Evolutionary conservation across 2,797 vertebrate species (phyloP).

Genomic region (Glyptemys insculpta): DNA sequence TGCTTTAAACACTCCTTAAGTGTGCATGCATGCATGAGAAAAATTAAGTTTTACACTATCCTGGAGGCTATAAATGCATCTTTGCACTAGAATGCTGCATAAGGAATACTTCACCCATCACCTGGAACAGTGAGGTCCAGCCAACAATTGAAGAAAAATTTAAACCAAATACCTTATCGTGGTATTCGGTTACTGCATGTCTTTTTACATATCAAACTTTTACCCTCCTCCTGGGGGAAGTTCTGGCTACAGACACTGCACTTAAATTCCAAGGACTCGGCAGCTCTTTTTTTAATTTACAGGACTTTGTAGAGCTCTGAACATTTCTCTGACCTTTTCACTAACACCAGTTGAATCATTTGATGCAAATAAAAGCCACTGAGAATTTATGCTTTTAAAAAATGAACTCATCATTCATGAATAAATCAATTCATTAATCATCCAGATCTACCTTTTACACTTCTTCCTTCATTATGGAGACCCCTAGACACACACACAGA

Average conservation of each 20-base stretch:
- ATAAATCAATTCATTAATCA: background rate
- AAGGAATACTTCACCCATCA: background rate
- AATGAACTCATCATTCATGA: background rate
- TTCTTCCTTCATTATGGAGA: background rate
- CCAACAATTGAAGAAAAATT: background rate
- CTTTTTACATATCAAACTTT: background rate
- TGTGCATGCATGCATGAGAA: background rate
- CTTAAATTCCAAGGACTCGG: background rate
- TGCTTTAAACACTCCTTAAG: background rate
- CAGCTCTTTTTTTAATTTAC: background rate
- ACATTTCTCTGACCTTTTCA: background rate
- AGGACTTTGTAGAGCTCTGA: background rate
- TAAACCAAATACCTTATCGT: background rate
- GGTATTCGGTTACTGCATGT: background rate
- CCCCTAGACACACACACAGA: background rate
- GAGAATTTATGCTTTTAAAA: background rate
- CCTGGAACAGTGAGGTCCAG: background rate
- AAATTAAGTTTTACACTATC: background rate
- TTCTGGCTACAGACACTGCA: background rate
- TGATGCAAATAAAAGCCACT: background rate
- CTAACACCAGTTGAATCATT: background rate
- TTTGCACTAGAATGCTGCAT: background rate
- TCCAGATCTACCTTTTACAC: background rate
- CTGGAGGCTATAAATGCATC: background rate
- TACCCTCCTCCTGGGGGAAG: background rate